Evolutionary conservation across 2,888 invertebrate species (phyloP), one percentile per base, ranked within the genome.

Genomic region (Drosophila trichaetosa): DNA sequence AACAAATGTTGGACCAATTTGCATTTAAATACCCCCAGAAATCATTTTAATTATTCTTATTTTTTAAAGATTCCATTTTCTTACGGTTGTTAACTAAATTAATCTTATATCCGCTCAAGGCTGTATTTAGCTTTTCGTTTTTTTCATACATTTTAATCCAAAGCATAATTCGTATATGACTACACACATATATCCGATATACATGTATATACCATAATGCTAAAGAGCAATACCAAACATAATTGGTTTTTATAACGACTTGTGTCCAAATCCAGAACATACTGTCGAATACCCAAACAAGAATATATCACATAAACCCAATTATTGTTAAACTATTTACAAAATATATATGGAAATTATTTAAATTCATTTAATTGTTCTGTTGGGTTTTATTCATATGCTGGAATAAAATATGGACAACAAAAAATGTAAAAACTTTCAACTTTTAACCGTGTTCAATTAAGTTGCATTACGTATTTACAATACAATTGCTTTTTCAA

Each of bases 401-500:
- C 18, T 18, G 10, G 8, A 24, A 13, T 18, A 29, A 29, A 11
- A 29, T 3, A 38, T 27, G 27, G 6, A 16, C 0, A 21, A 4
- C 11, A 5, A 36, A 21, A 40, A n/a, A n/a, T 16, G 52, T 29
- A 6, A 36, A 21, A 38, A 38, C 31, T 56, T 51, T 31, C 1
- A 11, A 18, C 34, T 59, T 56, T 13, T 40, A 42, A 27, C 4
- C 48, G 16, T 10, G 42, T 49, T 73, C 56, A 68, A 77, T 79
- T 77, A 60, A 65, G 49, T 33, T 63, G 42, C 52, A 38, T 60
- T 48, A 34, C 46, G 52, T 53, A 51, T 68, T 60, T 49, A 48
- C 38, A 52, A 52, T 73, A 72, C 67, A 69, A 80, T 76, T 69
- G 54, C 67, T 38, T 64, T 71, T 80, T 36, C 60, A 80, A 65